Conservation (phyloP, 2,797 vertebrate genomes). For the Columba guinea region DNA sequence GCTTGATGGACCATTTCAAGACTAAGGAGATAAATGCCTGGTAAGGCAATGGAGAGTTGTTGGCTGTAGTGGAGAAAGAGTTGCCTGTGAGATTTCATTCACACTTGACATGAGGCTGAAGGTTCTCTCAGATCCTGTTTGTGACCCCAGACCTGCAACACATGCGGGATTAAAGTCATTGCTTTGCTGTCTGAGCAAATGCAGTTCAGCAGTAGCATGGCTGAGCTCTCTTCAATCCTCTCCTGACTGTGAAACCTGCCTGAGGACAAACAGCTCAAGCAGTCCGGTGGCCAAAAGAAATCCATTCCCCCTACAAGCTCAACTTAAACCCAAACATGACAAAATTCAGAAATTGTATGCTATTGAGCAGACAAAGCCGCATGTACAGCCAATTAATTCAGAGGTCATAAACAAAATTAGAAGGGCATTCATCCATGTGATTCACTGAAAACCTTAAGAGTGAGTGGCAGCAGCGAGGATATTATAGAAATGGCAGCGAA, state of each 20-base stretch:
- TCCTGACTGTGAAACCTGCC: neutral
- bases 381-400: neutral
- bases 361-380: neutral
- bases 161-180: neutral
- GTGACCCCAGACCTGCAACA: neutral
- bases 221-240: neutral
- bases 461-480: fast-evolving
- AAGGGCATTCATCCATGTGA: fast-evolving
- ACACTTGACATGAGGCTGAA: neutral
- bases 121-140: neutral
- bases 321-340: neutral
- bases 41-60: neutral
- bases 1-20: neutral
- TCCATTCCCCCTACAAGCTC: neutral
- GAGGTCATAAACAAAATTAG: neutral
- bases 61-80: neutral
- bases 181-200: neutral
- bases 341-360: neutral
- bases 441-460: neutral
- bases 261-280: neutral
- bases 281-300: neutral
- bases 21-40: neutral
- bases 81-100: fast-evolving
- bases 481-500: neutral
- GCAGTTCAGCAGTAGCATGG: neutral